These are phyloP conservation scores for Leptatherina wallacei DNA, from an alignment of 2,797 vertebrate species.

Conservation along the genomic window DNA sequence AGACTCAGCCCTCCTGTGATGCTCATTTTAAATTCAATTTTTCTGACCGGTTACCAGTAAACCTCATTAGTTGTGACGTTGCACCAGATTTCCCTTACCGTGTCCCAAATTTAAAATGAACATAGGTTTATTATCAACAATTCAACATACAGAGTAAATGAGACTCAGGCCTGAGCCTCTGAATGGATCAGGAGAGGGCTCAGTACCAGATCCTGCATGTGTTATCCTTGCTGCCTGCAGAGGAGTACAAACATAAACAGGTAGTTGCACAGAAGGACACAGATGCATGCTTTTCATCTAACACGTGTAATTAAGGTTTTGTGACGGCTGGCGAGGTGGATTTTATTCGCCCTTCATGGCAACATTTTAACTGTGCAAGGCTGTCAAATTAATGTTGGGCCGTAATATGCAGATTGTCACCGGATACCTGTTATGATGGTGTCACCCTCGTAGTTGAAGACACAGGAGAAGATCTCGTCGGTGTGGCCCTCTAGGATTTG, in stretches of 20 bases:
- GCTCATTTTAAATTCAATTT: neutral
- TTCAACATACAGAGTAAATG: neutral
- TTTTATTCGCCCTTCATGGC: constrained; percentile 17
- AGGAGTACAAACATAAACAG: constrained; percentile 53
- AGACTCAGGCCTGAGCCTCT: neutral
- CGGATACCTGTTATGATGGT: constrained; percentile 92
- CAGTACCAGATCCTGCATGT: constrained; percentile 94
- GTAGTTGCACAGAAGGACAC: constrained; percentile 48
- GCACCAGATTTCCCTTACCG: too few relatives aligned
- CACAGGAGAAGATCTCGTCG: constrained; percentile 94
- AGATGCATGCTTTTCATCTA: constrained; percentile 38
- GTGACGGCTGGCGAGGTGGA: constrained; percentile 11
- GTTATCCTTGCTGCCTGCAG: constrained; percentile 94
- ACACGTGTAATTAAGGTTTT: constrained; percentile 51
- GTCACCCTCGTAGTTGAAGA: constrained; percentile 94
- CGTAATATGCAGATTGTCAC: constrained; percentile 20
- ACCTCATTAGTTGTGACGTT: too few relatives aligned
- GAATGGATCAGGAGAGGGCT: constrained; percentile 37
- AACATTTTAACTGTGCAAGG: constrained; percentile 7
- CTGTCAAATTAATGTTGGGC: constrained; percentile 10
- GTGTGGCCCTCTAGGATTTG: constrained; percentile 91
- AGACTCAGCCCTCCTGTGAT: neutral
- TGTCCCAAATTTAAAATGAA: too few relatives aligned
- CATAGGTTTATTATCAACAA: neutral
- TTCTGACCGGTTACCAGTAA: too few relatives aligned